A percentile compares a stretch with the other conserved stretches of the same genome.
Conservation (phyloP, 1,140 invertebrate species). For the Scaptodrosophila lebanonensis region DNA sequence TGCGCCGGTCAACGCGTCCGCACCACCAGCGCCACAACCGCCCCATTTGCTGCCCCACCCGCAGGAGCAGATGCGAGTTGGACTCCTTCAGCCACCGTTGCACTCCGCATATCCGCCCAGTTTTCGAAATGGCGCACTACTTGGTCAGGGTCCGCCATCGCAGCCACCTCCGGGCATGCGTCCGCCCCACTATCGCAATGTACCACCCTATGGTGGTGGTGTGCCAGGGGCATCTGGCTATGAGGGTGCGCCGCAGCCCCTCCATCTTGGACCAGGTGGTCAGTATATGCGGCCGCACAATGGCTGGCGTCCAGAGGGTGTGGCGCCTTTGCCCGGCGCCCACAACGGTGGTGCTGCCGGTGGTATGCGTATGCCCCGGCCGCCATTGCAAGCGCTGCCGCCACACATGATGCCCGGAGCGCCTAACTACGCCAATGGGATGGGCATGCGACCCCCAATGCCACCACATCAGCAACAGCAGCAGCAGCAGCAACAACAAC, state of each 20-base stretch:
- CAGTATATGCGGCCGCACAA: conserved; percentile 61
- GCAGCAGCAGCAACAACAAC: conserved; percentile 11
- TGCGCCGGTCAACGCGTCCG: conserved; percentile 1
- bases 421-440: conserved; percentile 54
- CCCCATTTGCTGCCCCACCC: conserved; percentile 15
- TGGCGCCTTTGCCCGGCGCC: conserved; percentile 6
- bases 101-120: conserved; percentile 12
- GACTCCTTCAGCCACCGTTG: conserved; percentile 49
- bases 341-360: background rate
- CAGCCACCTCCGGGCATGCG: conserved; percentile 36
- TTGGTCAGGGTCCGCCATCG: conserved; percentile 46
- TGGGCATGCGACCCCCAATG: conserved; percentile 52
- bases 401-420: conserved; percentile 53
- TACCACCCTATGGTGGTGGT: conserved; percentile 37
- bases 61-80: conserved; percentile 56
- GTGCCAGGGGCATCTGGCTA: conserved; percentile 22
- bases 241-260: conserved; percentile 31
- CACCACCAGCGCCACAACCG: background rate
- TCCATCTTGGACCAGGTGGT: conserved; percentile 21
- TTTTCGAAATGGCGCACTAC: conserved; percentile 51
- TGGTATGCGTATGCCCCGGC: conserved; percentile 57
- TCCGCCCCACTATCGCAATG: conserved; percentile 42
- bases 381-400: conserved; percentile 54
- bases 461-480: conserved; percentile 44
- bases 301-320: conserved; percentile 55